Conservation (phyloP, 2,888 invertebrate species). For the Xanthostigma xanthostigma region DNA sequence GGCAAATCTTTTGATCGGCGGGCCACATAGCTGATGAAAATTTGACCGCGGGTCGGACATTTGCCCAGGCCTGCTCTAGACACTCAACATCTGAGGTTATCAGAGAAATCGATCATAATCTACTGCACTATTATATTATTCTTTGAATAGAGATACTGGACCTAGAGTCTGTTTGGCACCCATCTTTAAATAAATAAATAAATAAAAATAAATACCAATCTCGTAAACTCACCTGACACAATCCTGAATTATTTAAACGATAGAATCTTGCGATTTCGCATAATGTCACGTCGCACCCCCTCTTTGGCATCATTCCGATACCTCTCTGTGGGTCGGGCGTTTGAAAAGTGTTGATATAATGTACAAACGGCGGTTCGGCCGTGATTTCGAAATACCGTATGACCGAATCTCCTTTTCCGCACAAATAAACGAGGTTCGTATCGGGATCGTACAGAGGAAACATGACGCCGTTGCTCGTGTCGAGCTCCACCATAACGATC, state of each 20-base stretch:
- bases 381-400: slow-evolving; percentile 78
- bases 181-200: too few relatives aligned
- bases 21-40: too few relatives aligned
- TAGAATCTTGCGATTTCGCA: slow-evolving; percentile 95
- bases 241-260: slow-evolving; percentile 83
- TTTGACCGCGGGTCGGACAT: too few relatives aligned
- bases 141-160: too few relatives aligned
- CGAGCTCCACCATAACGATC: slow-evolving; percentile 83
- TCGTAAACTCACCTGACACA: slow-evolving; percentile 56
- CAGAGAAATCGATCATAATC: too few relatives aligned
- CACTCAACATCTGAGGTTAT: too few relatives aligned
- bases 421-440: slow-evolving; percentile 84
- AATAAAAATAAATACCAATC: too few relatives aligned
- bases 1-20: too few relatives aligned
- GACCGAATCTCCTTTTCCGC: slow-evolving; percentile 97
- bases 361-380: slow-evolving; percentile 85
- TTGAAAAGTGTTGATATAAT: slow-evolving; percentile 94
- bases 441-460: slow-evolving; percentile 95
- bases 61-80: too few relatives aligned
- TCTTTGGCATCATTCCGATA: slow-evolving; percentile 95
- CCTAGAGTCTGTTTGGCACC: too few relatives aligned
- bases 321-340: slow-evolving; percentile 96
- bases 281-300: slow-evolving; percentile 84
- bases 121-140: too few relatives aligned
- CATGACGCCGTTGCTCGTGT: slow-evolving; percentile 93